phyloP scores from a whole-genome alignment of 2,797 vertebrate genomes.

The Hypotaenidia okinawae region DNA sequence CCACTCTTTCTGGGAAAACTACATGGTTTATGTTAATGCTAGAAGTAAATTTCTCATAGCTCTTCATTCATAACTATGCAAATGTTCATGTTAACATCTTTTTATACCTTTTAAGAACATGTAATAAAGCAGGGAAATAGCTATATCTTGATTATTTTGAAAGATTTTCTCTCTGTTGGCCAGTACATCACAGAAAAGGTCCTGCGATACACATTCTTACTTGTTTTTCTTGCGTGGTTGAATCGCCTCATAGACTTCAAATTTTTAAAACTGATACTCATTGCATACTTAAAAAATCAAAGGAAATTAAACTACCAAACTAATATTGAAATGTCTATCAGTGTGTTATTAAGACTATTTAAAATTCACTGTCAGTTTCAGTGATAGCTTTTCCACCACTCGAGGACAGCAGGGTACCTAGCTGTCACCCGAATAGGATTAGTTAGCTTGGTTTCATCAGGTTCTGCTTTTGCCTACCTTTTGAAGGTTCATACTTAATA shows the following conservation, averaged over 20 bases:
- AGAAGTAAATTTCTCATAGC: not conserved
- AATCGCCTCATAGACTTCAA: not conserved
- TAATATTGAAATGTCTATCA: not conserved
- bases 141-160: not conserved
- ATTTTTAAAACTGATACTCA: not conserved
- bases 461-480: not conserved
- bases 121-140: not conserved
- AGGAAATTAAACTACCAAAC: not conserved
- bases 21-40: not conserved
- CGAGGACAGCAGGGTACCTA: not conserved
- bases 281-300: not conserved
- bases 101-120: not conserved
- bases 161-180: not conserved
- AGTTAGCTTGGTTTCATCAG: not conserved
- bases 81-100: accelerated
- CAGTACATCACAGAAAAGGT: not conserved
- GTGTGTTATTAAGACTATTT: not conserved
- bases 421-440: not conserved
- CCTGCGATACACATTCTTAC: not conserved
- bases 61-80: not conserved
- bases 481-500: not conserved
- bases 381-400: not conserved
- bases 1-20: not conserved
- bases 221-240: not conserved
- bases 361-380: not conserved